phyloP scores from a whole-genome alignment of 2,797 vertebrate genomes.

The Ceryle rudis region DNA sequence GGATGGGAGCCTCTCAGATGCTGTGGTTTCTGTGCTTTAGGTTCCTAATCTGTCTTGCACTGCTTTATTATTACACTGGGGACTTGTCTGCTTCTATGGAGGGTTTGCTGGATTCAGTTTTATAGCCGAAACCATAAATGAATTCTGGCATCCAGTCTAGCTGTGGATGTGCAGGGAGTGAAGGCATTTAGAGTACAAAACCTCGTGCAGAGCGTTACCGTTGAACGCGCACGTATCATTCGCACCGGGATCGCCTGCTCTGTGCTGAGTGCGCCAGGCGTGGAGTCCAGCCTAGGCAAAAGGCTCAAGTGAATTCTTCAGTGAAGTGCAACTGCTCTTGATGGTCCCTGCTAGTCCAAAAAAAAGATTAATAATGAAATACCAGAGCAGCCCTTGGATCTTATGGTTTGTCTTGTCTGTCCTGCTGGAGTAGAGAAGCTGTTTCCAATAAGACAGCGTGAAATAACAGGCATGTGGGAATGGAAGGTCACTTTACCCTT shows the following conservation, averaged over 20 bases:
- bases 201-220: neutral
- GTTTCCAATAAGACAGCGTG: constrained; percentile 61
- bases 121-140: constrained; percentile 22
- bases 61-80: constrained; percentile 24
- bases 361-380: neutral
- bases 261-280: neutral
- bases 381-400: neutral
- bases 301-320: neutral
- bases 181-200: constrained; percentile 5
- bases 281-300: neutral
- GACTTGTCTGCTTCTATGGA: constrained; percentile 22
- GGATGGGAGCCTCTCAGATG: constrained; percentile 15
- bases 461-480: constrained; percentile 53
- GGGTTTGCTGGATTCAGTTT: constrained; percentile 11
- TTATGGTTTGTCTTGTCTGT: constrained; percentile 30
- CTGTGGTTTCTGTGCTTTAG: constrained; percentile 34
- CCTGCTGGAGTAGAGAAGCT: constrained; percentile 28
- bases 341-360: neutral
- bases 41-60: neutral
- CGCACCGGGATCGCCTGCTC: neutral
- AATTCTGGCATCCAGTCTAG: constrained; percentile 11
- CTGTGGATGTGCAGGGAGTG: constrained; percentile 1
- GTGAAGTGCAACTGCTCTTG: neutral
- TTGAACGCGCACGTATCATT: neutral
- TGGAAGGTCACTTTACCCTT: constrained; percentile 36